Percentiles rank a stretch among this genome's conserved stretches.
These are phyloP conservation scores for Florisuga fusca DNA, from an alignment of 2,797 vertebrate species.

Conservation along the genomic window DNA sequence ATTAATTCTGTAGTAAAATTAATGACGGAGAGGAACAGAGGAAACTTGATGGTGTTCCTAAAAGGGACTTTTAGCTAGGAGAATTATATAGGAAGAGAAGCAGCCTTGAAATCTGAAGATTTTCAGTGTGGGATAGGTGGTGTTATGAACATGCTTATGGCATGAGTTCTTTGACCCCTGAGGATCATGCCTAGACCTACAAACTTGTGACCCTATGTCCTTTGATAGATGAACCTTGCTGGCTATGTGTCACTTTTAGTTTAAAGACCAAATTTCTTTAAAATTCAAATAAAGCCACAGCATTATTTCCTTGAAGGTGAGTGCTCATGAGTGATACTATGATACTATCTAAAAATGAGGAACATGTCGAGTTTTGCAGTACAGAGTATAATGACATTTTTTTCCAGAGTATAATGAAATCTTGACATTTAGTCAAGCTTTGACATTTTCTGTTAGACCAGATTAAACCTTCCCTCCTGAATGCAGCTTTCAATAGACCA, in stretches of 20 bases:
- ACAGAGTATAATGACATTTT: no score
- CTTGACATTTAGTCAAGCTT: slow-evolving; percentile 52
- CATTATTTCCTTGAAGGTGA: no score
- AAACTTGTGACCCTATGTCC: no score
- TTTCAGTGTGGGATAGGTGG: no score
- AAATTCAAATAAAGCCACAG: no score
- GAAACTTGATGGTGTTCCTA: background rate
- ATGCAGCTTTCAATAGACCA: background rate
- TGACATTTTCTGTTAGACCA: slow-evolving; percentile 52
- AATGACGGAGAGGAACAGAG: background rate
- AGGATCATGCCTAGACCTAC: no score
- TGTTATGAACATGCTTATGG: background rate
- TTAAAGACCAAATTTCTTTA: no score
- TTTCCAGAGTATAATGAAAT: background rate
- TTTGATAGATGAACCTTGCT: no score
- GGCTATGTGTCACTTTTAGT: no score
- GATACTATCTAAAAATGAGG: no score
- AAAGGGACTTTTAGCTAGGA: background rate
- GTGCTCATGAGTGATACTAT: no score
- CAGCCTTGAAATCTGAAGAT: background rate
- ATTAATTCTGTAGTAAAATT: background rate
- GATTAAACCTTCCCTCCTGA: background rate
- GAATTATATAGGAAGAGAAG: background rate
- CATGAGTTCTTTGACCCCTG: accelerated
- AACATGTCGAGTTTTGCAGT: no score